Base-by-base conservation (phyloP, 92 coral and sea anemone species). In the Pocillopora meandrina region DNA sequence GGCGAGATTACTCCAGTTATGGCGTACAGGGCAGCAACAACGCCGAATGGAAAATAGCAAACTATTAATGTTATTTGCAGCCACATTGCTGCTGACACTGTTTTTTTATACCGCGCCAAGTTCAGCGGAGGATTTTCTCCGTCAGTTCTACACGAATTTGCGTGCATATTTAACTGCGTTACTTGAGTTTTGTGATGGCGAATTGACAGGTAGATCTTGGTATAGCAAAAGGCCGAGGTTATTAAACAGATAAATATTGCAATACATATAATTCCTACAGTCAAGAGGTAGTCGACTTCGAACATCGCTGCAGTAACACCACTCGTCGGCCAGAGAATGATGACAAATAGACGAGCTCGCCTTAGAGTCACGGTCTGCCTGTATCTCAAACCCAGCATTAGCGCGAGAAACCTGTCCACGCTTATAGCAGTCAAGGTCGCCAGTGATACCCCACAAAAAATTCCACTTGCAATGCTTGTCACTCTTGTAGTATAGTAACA, bases 31-130 rank as follows among this genome's bases (percentile, higher is more conserved):
- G 77, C 61, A 0, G 61, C 61, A 57, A 47, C 31, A 16, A 47
- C 49, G 47, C 77, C 19, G 47, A 56, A 73, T 56, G 77, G 77
- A 15, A 73, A 13, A 73, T 73, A 73, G 12, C 57, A 73, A 19
- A 11, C 61, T 35, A 56, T 35, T 35, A 47, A 13, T 73, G 60
- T 35, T 57, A 66, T 26, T 26, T 66, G 71, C 47, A 66, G 42
- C 42, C 71, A 66, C 1, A 66, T 16, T 11, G 47, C 71, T n/a
- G 71, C 71, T 20, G 71, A 66, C 47, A 66, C 71, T 23, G 71
- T 12, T 35, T 66, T 66, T 23, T 16, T 66, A 15, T 66, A 66
- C 33, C 71, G 71, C 13, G 71, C 10, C 26, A 66, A 23, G 16
- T 66, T 66, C 5, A 66, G 71, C 5, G 47, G 47, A 26, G 16